These are phyloP conservation scores for Epirrita christyi DNA, from an alignment of 2,888 invertebrate genomes.

Conservation along the genomic window DNA sequence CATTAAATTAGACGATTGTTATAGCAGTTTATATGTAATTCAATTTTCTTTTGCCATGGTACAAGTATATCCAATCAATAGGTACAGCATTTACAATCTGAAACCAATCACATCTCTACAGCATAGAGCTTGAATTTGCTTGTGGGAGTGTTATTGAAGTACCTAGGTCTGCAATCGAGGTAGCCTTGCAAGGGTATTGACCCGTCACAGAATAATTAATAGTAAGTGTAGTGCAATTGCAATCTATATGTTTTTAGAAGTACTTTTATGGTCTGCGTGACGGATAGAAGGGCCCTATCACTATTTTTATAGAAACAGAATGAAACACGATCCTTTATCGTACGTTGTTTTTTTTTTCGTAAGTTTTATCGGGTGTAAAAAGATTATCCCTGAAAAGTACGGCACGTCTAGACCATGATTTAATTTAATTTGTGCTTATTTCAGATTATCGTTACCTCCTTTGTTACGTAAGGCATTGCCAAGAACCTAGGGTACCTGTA, in stretches of 20 bases:
- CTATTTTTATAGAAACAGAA: too few species aligned
- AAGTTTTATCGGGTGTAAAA: too few species aligned
- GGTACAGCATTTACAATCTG: background rate
- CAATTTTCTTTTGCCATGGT: background rate
- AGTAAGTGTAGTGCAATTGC: background rate
- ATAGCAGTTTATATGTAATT: background rate
- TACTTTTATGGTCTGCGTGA: background rate
- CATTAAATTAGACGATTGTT: background rate
- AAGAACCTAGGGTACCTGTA: too few species aligned
- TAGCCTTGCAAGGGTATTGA: conserved; percentile 14
- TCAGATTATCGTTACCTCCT: too few species aligned
- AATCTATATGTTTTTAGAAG: background rate
- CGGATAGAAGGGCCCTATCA: too few species aligned
- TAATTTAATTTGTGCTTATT: too few species aligned
- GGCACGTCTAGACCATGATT: too few species aligned
- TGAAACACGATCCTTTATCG: too few species aligned
- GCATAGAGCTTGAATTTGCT: background rate
- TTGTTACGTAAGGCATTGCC: too few species aligned
- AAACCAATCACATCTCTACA: background rate
- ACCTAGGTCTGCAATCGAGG: conserved; percentile 1
- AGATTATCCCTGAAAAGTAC: too few species aligned
- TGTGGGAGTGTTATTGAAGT: background rate
- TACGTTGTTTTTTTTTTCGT: too few species aligned
- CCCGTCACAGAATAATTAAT: conserved; percentile 1
- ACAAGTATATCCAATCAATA: conserved; percentile 1